These are phyloP conservation scores for Caloenas nicobarica DNA, from an alignment of 2,113 vertebrate species.

Conservation along the genomic window DNA sequence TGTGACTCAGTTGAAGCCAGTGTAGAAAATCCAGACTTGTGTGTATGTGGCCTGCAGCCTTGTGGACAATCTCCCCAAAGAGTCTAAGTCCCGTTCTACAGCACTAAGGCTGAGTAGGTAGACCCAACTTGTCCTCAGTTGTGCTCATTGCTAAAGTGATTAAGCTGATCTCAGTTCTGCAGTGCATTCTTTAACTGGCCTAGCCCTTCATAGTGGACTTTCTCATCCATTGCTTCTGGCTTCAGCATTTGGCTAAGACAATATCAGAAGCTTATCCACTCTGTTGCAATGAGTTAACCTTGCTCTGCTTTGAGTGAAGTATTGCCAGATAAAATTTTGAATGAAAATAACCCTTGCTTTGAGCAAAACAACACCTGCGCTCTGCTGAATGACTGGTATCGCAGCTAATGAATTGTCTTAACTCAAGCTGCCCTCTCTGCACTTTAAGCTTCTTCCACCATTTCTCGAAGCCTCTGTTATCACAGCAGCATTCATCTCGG, in stretches of 20 bases:
- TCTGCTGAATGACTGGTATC: neutral
- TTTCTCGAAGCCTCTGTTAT: neutral
- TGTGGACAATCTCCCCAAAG: neutral
- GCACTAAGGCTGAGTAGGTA: neutral
- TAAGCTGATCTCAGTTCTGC: neutral
- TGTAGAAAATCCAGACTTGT: rapidly evolving
- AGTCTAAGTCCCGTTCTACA: neutral
- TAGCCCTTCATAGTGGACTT: neutral
- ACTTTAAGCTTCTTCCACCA: neutral
- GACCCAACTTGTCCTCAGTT: neutral
- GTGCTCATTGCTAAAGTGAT: neutral
- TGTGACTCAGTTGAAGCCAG: neutral
- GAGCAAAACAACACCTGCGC: rapidly evolving
- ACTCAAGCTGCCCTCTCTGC: neutral
- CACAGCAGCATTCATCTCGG: neutral
- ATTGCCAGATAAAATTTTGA: neutral
- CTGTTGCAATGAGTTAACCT: neutral
- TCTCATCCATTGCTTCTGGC: neutral
- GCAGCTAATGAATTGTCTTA: neutral
- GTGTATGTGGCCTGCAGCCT: neutral
- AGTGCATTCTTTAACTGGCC: neutral
- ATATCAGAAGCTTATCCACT: neutral
- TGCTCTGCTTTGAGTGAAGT: neutral
- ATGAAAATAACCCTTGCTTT: neutral
- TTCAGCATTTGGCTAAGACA: neutral